These are phyloP conservation scores for Myripristis murdjan DNA, from an alignment of 2,797 vertebrate genomes.

Conservation along the genomic window DNA sequence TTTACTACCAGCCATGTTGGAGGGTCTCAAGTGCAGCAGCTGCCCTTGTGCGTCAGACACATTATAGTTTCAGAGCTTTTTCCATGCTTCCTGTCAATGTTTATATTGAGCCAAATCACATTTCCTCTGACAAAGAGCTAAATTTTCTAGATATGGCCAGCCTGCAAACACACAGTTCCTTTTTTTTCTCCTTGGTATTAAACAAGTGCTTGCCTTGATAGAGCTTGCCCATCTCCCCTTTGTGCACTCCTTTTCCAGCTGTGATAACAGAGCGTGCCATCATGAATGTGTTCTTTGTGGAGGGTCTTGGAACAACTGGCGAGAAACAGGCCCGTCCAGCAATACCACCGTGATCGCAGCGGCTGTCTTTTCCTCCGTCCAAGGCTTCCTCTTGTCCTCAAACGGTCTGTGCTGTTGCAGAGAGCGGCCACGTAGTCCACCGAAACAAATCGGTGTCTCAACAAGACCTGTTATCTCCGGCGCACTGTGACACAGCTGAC, in stretches of 20 bases:
- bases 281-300: conserved; percentile 57
- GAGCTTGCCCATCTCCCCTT: background rate
- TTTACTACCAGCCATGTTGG: background rate
- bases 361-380: conserved; percentile 39
- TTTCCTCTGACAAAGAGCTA: background rate
- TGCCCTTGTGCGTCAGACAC: background rate
- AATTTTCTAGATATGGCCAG: background rate
- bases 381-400: conserved; percentile 37
- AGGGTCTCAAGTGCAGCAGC: background rate
- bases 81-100: background rate
- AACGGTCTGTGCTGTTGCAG: background rate
- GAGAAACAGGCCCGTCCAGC: conserved; percentile 39
- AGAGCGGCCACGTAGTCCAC: background rate
- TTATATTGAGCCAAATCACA: background rate
- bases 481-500: background rate
- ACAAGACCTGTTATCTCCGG: conserved; percentile 17
- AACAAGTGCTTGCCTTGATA: background rate
- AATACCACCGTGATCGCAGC: conserved; percentile 46
- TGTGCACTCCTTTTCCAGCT: conserved; percentile 6
- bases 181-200: background rate
- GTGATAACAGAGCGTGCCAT: background rate
- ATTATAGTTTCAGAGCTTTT: background rate
- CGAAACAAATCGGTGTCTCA: conserved; percentile 49
- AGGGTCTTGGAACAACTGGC: conserved; percentile 26
- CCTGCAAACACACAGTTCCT: background rate